Percentiles rank a stretch among this genome's conserved stretches.
Evolutionary conservation across 2,113 vertebrate species (phyloP).

Genomic region (Sander lucioperca): DNA sequence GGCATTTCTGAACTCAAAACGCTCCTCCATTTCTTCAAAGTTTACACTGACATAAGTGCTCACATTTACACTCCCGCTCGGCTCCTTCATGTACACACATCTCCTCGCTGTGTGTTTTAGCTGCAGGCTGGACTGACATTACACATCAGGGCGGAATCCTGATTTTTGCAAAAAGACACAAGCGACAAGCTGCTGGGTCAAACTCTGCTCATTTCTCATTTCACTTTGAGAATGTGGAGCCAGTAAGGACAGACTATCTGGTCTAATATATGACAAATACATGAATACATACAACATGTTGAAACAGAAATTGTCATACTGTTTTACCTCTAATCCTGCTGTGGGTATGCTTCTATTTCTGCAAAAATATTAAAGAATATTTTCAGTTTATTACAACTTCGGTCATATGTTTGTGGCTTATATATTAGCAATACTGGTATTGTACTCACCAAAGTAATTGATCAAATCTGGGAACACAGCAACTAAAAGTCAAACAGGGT

Average conservation of each 20-base stretch:
- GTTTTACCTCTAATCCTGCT: not conserved
- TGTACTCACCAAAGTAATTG: not conserved
- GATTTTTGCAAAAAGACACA: conserved; percentile 25
- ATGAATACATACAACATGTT: not conserved
- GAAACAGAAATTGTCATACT: not conserved
- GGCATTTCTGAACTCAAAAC: conserved; percentile 60
- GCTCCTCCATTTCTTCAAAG: conserved; percentile 51
- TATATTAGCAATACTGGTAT: not conserved
- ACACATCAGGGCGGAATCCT: conserved; percentile 4
- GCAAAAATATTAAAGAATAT: not conserved
- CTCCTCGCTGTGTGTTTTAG: conserved; percentile 47
- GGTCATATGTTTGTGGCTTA: not conserved
- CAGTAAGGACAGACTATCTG: not conserved
- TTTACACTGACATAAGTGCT: conserved; percentile 66
- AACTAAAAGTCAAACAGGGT: not conserved
- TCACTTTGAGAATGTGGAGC: conserved; percentile 3
- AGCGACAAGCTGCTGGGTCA: not conserved
- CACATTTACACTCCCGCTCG: conserved; percentile 40
- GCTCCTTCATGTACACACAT: conserved; percentile 31
- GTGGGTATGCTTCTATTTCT: not conserved
- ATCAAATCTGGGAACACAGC: not conserved
- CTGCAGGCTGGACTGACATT: conserved; percentile 32
- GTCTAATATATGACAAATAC: not conserved
- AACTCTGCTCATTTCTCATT: not conserved
- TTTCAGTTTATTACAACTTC: not conserved